Evolutionary conservation across 2,888 invertebrate genomes (phyloP).

Genomic region (Dryocosmus kuriphilus): DNA sequence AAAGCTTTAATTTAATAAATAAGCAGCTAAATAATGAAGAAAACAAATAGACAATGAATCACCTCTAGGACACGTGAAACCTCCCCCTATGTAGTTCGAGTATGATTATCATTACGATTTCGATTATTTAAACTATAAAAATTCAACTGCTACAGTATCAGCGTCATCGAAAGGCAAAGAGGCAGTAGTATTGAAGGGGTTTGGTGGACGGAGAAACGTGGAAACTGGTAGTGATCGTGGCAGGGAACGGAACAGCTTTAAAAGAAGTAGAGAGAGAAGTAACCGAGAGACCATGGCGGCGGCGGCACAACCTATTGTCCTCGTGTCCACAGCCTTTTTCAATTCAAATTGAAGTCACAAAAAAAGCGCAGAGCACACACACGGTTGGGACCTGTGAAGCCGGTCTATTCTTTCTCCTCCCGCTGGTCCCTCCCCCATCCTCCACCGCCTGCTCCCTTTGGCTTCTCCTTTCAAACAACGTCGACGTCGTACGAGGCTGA

Average conservation of each 20-base stretch:
- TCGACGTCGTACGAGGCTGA: slow-evolving; percentile 70
- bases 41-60: too few species aligned
- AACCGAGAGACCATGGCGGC: slow-evolving; percentile 59
- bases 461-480: slow-evolving; percentile 53
- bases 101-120: background rate
- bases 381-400: slow-evolving; percentile 63
- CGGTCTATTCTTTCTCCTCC: slow-evolving; percentile 55
- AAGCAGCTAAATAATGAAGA: too few species aligned
- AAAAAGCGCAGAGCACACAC: slow-evolving; percentile 71
- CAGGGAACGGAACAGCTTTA: slow-evolving; percentile 52
- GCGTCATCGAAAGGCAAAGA: background rate
- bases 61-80: background rate
- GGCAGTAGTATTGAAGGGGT: background rate
- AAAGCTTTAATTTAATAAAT: too few species aligned
- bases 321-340: slow-evolving; percentile 76
- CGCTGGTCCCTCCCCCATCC: slow-evolving; percentile 49
- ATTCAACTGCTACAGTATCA: background rate
- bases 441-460: slow-evolving; percentile 42
- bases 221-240: slow-evolving; percentile 14
- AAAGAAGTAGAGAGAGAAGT: slow-evolving; percentile 57
- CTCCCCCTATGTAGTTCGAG: background rate
- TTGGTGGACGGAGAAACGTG: slow-evolving; percentile 34
- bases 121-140: background rate
- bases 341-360: slow-evolving; percentile 76
- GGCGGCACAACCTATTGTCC: slow-evolving; percentile 74